phyloP scores from a whole-genome alignment of 1,140 invertebrate species.

The Chironomus tepperi region DNA sequence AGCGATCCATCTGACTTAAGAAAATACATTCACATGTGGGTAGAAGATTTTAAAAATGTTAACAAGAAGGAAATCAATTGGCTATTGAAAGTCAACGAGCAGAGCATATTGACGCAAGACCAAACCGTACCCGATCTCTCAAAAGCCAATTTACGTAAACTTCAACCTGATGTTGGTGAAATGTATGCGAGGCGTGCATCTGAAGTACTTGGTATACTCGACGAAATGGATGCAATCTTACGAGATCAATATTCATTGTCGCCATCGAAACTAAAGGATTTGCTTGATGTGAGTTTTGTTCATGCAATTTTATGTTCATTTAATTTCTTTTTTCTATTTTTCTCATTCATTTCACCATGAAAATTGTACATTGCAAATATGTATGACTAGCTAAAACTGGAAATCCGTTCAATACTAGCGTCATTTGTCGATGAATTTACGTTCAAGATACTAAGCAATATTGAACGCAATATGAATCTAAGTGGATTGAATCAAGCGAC shows the following conservation, averaged over 20 bases:
- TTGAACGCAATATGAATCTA: slow-evolving; percentile 39
- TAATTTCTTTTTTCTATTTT: not conserved
- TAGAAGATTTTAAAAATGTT: slow-evolving; percentile 40
- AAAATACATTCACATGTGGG: slow-evolving; percentile 53
- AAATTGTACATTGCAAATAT: too few species aligned
- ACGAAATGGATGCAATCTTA: slow-evolving; percentile 2
- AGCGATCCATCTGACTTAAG: slow-evolving; percentile 47
- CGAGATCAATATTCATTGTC: slow-evolving; percentile 6
- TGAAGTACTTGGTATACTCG: slow-evolving; percentile 36
- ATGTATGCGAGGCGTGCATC: slow-evolving; percentile 37
- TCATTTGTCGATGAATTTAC: slow-evolving; percentile 39
- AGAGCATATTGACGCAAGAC: slow-evolving; percentile 38
- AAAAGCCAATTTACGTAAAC: slow-evolving; percentile 32
- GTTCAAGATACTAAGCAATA: slow-evolving; percentile 38
- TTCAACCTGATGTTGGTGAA: slow-evolving; percentile 37
- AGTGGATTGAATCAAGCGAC: slow-evolving; percentile 24
- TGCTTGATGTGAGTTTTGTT: slow-evolving; percentile 30
- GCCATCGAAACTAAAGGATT: not conserved
- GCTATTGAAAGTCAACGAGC: slow-evolving; percentile 39
- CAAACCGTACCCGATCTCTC: slow-evolving; percentile 33
- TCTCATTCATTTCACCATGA: not conserved
- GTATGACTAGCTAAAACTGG: slow-evolving; percentile 31
- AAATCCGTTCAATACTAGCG: slow-evolving; percentile 34
- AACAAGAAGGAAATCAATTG: slow-evolving; percentile 41
- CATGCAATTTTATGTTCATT: not conserved